Conservation (phyloP, 2,888 invertebrate species). For the Meloe dianella region DNA sequence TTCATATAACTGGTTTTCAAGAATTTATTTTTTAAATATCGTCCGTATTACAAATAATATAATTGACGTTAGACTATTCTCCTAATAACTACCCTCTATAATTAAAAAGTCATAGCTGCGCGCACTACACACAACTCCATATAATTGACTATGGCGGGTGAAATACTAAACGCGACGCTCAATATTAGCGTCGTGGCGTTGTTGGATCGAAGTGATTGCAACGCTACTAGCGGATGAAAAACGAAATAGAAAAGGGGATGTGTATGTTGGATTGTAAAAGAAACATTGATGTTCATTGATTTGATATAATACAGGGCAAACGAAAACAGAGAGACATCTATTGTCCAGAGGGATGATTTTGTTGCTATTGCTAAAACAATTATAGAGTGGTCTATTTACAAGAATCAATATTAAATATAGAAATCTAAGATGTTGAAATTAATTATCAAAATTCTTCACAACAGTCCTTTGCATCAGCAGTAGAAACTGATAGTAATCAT, state of each 20-base stretch:
- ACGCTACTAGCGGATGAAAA: slow-evolving; percentile 16
- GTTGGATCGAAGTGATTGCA: slow-evolving; percentile 42
- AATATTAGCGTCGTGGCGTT: slow-evolving; percentile 48
- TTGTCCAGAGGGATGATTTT: background rate
- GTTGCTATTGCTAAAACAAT: background rate
- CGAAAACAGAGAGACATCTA: background rate
- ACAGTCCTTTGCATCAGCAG: background rate
- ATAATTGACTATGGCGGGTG: slow-evolving; percentile 54
- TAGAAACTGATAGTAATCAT: slow-evolving; percentile 10
- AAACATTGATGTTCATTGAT: background rate
- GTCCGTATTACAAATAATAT: slow-evolving; percentile 13
- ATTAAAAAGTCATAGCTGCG: slow-evolving; percentile 31
- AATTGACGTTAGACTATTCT: slow-evolving; percentile 24
- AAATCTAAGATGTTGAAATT: background rate
- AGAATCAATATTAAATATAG: background rate
- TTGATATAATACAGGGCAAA: background rate
- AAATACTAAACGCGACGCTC: slow-evolving; percentile 54
- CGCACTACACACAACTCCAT: slow-evolving; percentile 38
- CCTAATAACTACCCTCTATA: background rate
- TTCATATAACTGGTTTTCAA: no score
- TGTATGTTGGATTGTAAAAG: background rate
- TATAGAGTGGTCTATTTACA: background rate
- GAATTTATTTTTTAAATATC: background rate
- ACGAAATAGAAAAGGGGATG: slow-evolving; percentile 8
- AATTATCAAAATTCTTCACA: background rate